Conservation (phyloP, 2,888 invertebrate species). For the Diadegma fenestrale region DNA sequence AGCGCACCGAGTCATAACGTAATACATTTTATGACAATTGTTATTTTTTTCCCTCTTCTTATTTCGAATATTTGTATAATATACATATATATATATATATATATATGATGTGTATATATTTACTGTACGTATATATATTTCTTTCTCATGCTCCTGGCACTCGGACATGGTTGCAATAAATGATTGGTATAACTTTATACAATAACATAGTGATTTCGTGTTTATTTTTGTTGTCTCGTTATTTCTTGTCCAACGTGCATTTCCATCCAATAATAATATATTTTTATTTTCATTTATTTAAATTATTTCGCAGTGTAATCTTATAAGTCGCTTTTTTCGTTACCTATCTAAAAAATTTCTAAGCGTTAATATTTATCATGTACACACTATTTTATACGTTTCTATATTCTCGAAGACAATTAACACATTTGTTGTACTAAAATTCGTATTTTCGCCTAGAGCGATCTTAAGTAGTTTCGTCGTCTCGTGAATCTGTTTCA, state of each 20-base stretch:
- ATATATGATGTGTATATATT: constrained; percentile 28
- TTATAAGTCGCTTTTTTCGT: constrained; percentile 37
- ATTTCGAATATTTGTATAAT: constrained; percentile 43
- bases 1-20: constrained; percentile 55
- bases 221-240: constrained; percentile 25
- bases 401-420: constrained; percentile 44
- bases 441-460: constrained; percentile 59
- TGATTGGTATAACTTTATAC: constrained; percentile 58
- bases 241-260: constrained; percentile 1
- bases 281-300: not conserved
- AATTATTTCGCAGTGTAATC: constrained; percentile 12
- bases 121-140: constrained; percentile 32
- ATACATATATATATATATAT: constrained; percentile 42
- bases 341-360: constrained; percentile 51
- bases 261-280: not conserved
- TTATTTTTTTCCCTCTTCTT: constrained; percentile 5
- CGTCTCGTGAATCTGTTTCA: not conserved
- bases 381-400: not conserved
- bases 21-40: constrained; percentile 58
- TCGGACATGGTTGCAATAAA: constrained; percentile 47
- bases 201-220: constrained; percentile 42
- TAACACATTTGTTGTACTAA: constrained; percentile 56
- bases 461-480: constrained; percentile 49
- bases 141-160: constrained; percentile 64
- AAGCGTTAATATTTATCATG: constrained; percentile 31